Evolutionary conservation across 2,888 invertebrate genomes (phyloP), one percentile per base, ranked within the genome.

Genomic region (Pimpla rufipes): DNA sequence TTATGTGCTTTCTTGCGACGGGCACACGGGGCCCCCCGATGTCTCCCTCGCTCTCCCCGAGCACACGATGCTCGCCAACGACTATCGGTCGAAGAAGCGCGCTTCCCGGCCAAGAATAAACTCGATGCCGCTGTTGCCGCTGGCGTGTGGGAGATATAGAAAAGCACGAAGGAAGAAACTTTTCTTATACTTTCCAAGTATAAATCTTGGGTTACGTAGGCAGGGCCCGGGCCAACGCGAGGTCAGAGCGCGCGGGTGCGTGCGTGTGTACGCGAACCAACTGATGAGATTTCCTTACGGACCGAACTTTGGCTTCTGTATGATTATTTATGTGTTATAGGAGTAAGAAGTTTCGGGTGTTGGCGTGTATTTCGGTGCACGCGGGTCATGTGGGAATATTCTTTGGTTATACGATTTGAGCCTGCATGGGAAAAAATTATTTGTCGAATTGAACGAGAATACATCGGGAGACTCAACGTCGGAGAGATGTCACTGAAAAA

Each of bases 61-160:
- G 64, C 55, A 70, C 73, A 59, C 52, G 67, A 81, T 81, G 66
- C 76, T 81, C 64, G 76, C 70, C 70, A 64, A 77, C 64, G 78
- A 73, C 74, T 70, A 73, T 73, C 73, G 79, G 70, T 35, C 79
- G 77, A 81, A 84, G 47, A 81, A 84, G 47, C 55, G 55, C 73
- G 70, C 23, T 42, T 45, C 66, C 23, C 21, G 66, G 23, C 55
- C 35, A 64, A 64, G 55, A 57, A 81, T 81, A 71, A 81, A 81
- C 70, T 76, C 75, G 45, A 81, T 66, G 35, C 59, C 13, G 55
- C 21, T 52, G 16, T 18, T 21, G 21, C 21, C 1, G 16, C 37
- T 10, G 45, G 16, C 55, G 75, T 52, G 50, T 64, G 37, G 37
- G 29, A 55, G 57, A 42, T 67, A 66, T 55, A 57, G 70, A 40